Evolutionary conservation across 1,140 invertebrate species (phyloP), one percentile per base, ranked within the genome.

Genomic region (Cheumatopsyche charites): DNA sequence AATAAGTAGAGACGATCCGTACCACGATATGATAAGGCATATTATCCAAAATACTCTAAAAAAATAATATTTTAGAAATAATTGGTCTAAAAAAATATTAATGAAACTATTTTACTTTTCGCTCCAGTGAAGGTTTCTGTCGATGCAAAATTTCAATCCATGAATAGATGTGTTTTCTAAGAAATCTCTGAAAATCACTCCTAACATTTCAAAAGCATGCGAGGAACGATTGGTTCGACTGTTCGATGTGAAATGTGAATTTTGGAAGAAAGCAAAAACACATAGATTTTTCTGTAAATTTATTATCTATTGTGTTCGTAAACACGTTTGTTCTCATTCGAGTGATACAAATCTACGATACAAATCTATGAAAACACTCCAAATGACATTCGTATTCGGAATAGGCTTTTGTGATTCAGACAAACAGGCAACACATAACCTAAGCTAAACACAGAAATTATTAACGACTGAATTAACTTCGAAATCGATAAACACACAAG

Each of bases 41-140:
- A 88, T 71, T 0, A 86, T 21, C 90, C 90, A 92, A 78, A 91
- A 90, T 42, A 89, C 70, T 75, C 88, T 84, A 72, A 58, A 41
- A 62, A 62, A 29, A 25, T 21, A 81, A 80, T 45, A 17, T 61
- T 15, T 55, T 15, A 52, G 29, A 4, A 49, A 13, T 49, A 49
- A n/a, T 15, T 19, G 13, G 13, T 19, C 3, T 49, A 3, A n/a
- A n/a, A 36, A 36, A 36, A 36, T 36, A 4, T 36, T 36, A 36
- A 36, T 36, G 3, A 36, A 36, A 13, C 13, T 61, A 62, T 36
- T 55, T 73, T 77, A 84, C 83, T 85, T 83, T 79, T 87, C 87
- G 25, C 83, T 66, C 82, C 84, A 86, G 73, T 82, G 82, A 73
- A 82, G 81, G 74, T 86, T 82, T 15, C 80, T 78, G 73, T 88